Evolutionary conservation across 2,888 invertebrate genomes (phyloP).

Genomic region (Gari tellinella): DNA sequence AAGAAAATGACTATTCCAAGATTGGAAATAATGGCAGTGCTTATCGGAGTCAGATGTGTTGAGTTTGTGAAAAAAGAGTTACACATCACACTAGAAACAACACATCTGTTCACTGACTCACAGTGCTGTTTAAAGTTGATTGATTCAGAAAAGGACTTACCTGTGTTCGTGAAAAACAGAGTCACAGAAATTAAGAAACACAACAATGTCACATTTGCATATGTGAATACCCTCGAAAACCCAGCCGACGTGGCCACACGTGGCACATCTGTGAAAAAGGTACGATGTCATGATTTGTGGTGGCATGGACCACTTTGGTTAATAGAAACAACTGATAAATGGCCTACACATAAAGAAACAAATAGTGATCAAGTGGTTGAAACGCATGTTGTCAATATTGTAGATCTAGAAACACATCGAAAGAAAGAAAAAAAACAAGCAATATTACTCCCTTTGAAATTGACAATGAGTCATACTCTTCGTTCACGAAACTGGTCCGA

Average conservation of each 20-base stretch:
- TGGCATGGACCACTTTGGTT: conserved; percentile 6
- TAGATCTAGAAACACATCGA: no score
- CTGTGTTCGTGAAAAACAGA: conserved; percentile 10
- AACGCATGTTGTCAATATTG: no score
- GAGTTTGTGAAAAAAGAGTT: conserved; percentile 11
- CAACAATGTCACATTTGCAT: conserved; percentile 1
- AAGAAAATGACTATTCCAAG: no score
- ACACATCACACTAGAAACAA: not conserved
- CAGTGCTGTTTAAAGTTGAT: conserved; percentile 4
- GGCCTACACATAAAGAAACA: not conserved
- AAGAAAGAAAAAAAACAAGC: no score
- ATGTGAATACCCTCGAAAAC: conserved; percentile 4
- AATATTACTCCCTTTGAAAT: no score
- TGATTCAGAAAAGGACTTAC: not conserved
- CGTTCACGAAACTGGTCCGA: no score
- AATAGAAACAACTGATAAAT: not conserved
- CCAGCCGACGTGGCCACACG: conserved; percentile 9
- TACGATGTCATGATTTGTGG: conserved; percentile 9
- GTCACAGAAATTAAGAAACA: conserved; percentile 9
- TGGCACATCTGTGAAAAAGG: conserved; percentile 1
- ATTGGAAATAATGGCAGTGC: no score
- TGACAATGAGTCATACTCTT: no score
- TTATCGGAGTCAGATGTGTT: conserved; percentile 7
- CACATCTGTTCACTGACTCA: conserved; percentile 4
- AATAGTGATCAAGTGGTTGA: no score